Conservation (phyloP, 2,888 invertebrate genomes). For the Parapristionchus giblindavisi region DNA sequence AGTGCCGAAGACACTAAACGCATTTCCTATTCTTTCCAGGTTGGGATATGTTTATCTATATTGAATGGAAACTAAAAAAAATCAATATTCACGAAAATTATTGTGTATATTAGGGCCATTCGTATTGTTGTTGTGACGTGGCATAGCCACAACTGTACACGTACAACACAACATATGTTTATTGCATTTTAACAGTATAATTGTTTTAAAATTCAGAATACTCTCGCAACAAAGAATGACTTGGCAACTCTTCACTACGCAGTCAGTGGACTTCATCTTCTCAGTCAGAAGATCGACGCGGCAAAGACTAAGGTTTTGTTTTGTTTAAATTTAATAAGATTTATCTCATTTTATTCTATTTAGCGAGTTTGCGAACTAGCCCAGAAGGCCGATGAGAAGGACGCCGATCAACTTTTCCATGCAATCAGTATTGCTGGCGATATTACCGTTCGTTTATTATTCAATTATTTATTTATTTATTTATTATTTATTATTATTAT, state of each 20-base stretch:
- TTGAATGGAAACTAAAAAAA: too few relatives aligned
- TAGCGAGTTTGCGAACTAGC: slow-evolving; percentile 39
- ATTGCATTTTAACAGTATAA: not conserved
- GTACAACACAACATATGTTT: not conserved
- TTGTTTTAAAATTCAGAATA: slow-evolving; percentile 27
- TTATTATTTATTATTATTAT: not conserved
- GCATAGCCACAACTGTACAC: not conserved
- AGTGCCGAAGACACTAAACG: slow-evolving; percentile 29
- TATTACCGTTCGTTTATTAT: slow-evolving; percentile 13
- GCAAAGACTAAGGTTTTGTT: slow-evolving; percentile 18
- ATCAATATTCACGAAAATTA: too few relatives aligned
- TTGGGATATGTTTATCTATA: not conserved
- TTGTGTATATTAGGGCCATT: too few relatives aligned
- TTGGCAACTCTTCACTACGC: slow-evolving; percentile 39
- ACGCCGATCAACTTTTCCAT: slow-evolving; percentile 39
- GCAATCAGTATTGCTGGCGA: slow-evolving; percentile 39
- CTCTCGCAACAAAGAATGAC: slow-evolving; percentile 36
- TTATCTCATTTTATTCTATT: not conserved
- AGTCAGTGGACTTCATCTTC: slow-evolving; percentile 38
- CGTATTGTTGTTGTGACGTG: slow-evolving; percentile 10
- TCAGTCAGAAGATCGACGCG: slow-evolving; percentile 25
- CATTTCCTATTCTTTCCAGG: slow-evolving; percentile 36
- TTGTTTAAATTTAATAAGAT: not conserved
- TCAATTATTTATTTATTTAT: not conserved
- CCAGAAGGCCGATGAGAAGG: slow-evolving; percentile 39